phyloP scores from a whole-genome alignment of 2,797 vertebrate species.

The Clarias platycephalus region DNA sequence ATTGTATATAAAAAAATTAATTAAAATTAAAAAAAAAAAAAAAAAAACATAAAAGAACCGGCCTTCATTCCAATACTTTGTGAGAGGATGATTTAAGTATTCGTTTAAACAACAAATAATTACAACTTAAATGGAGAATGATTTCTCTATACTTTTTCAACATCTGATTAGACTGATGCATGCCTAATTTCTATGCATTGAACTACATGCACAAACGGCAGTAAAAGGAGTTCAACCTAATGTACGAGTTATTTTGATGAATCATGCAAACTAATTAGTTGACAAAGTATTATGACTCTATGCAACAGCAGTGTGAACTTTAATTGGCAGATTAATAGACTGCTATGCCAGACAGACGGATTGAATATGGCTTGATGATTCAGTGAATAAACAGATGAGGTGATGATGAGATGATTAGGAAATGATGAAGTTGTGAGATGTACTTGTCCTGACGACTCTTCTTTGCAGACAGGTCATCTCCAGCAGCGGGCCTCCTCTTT shows the following conservation, averaged over 20 bases:
- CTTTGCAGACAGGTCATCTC: conserved; percentile 96
- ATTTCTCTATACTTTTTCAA: no score
- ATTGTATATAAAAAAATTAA: no score
- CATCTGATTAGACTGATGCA: no score
- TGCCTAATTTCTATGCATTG: no score
- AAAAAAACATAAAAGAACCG: no score
- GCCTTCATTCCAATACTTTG: no score
- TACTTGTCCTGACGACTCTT: conserved; percentile 98
- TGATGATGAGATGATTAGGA: neutral
- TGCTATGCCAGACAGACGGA: neutral
- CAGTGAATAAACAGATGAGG: neutral
- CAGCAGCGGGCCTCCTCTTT: conserved; percentile 98
- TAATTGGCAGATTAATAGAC: conserved; percentile 2
- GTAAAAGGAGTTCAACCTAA: neutral
- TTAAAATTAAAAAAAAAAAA: no score
- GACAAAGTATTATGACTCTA: neutral
- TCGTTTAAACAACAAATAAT: no score
- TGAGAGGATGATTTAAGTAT: no score
- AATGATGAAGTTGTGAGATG: conserved; percentile 23
- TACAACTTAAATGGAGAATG: no score
- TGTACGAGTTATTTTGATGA: neutral
- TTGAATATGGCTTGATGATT: conserved; percentile 4
- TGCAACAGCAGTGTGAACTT: neutral
- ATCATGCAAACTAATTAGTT: neutral
- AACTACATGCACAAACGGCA: no score